Evolutionary conservation across 2,113 vertebrate species (phyloP).

Genomic region (Dendropsophus ebraccatus): DNA sequence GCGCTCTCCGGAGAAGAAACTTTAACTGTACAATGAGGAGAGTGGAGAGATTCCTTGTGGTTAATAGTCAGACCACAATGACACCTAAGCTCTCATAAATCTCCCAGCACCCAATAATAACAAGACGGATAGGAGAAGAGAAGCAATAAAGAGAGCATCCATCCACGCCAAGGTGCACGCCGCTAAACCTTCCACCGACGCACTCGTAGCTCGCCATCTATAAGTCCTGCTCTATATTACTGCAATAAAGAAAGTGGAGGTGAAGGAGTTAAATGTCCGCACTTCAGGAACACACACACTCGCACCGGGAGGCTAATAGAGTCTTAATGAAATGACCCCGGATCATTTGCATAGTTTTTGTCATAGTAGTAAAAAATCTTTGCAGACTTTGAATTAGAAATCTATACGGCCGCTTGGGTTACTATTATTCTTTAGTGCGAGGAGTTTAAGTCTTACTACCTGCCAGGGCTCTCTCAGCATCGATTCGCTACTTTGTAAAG

Average conservation of each 20-base stretch:
- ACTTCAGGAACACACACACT: not conserved
- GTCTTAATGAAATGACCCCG: not conserved
- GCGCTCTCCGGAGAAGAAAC: not conserved
- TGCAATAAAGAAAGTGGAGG: not conserved
- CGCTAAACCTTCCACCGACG: too few relatives aligned
- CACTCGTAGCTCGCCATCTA: not conserved
- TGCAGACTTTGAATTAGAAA: slow-evolving; percentile 48
- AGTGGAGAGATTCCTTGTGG: not conserved
- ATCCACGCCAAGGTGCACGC: too few relatives aligned
- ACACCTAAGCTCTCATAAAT: slow-evolving; percentile 25
- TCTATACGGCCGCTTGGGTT: slow-evolving; percentile 47
- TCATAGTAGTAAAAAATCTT: slow-evolving; percentile 32
- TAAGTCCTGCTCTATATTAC: not conserved
- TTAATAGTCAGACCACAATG: slow-evolving; percentile 7
- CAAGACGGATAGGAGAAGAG: not conserved
- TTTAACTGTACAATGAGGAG: not conserved
- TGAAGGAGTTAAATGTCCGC: too few relatives aligned
- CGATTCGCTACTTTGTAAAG: slow-evolving; percentile 45
- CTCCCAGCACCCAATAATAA: not conserved
- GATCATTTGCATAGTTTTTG: slow-evolving; percentile 24
- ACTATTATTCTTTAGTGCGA: slow-evolving; percentile 49
- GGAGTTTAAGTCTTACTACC: slow-evolving; percentile 37
- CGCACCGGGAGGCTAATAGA: slow-evolving; percentile 4
- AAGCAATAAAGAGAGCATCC: not conserved
- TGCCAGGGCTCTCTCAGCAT: slow-evolving; percentile 50